Evolutionary conservation across 2,888 invertebrate genomes (phyloP), one percentile per base, ranked within the genome.

Genomic region (Slavum lentiscoides): DNA sequence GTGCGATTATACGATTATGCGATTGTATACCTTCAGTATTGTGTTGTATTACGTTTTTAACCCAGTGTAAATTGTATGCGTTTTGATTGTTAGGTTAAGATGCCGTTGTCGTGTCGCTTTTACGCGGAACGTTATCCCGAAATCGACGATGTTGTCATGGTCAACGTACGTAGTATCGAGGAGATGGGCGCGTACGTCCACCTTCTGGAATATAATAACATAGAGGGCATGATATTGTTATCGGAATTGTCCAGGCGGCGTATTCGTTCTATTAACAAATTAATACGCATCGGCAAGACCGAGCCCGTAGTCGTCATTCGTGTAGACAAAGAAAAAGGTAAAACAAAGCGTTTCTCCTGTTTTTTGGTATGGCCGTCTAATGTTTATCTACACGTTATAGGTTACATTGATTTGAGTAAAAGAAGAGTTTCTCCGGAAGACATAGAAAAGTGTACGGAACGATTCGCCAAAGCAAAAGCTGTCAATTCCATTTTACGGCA

Each of bases 171-270:
- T 67, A 94, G 96, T 83, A 99, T 99, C 85, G 98, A 98, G 23
- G 98, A 99, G 89, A 99, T 99, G 98, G 99, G 99, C 82, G 99
- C 98, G 2, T 99, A 99, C 87, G 99, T 99, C 21, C 95, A 97
- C 87, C 89, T 99, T 83, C 88, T 98, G 83, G 99, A 99, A 88
- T 99, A 99, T 87, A 98, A 99, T 87, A 97, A 98, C 86, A 99
- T 98, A 84, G 98, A 99, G 88, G 98, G 97, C 85, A 99, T 99
- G 99, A 99, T 99, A 83, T 88, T 99, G 86, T 90, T 99, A 5
- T 98, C 98, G 9, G 99, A 99, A 87, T 89, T 99, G 89, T 99
- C 98, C 7, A 91, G 99, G 86, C 91, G 99, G 88, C 96, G 99
- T 90, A 99, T 99, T 85, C 91, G 99, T 83, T 99, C 99, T 82